phyloP scores from a whole-genome alignment of 2,113 vertebrate species.

The Machaerirhynchus nigripectus region DNA sequence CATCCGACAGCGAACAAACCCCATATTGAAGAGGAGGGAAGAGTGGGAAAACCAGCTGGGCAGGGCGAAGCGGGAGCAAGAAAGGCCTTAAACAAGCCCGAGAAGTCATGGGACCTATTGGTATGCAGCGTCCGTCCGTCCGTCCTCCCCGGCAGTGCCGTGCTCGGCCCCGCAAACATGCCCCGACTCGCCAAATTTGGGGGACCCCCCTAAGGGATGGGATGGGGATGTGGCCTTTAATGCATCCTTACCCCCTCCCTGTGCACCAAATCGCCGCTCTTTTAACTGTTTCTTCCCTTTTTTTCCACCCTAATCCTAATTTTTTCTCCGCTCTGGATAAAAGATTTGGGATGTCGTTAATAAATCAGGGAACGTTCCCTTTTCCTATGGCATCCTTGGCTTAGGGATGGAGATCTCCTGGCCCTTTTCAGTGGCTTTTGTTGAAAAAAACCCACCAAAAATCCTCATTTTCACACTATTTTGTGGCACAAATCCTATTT shows the following conservation, averaged over 20 bases:
- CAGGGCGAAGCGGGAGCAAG: background rate
- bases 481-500: accelerated
- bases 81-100: conserved; percentile 34
- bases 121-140: conserved; percentile 20
- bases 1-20: background rate
- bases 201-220: background rate
- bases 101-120: conserved; percentile 57
- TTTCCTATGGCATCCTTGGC: background rate
- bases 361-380: accelerated
- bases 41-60: conserved; percentile 8
- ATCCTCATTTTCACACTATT: background rate
- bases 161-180: background rate
- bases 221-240: background rate
- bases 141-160: background rate
- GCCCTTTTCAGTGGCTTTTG: background rate
- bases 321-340: accelerated
- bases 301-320: background rate
- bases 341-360: background rate
- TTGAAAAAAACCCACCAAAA: background rate
- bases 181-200: accelerated
- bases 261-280: accelerated
- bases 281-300: background rate
- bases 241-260: background rate
- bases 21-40: background rate
- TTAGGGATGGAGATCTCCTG: background rate